Conservation (phyloP, 1,140 invertebrate genomes). For the Anoplolepis gracilipes region DNA sequence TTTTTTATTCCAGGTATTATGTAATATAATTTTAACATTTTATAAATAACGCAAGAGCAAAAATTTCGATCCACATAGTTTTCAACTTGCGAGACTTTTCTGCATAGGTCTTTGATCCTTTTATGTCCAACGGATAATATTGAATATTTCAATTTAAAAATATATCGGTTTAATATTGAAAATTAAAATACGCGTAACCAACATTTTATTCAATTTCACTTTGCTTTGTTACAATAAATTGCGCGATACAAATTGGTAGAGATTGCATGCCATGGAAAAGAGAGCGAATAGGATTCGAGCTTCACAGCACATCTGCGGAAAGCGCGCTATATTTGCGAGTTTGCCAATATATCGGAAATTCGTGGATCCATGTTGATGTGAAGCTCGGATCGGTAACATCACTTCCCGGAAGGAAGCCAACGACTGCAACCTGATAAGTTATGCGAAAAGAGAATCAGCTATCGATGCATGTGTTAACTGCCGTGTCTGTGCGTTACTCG, state of each 20-base stretch:
- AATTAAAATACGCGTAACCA: conserved; percentile 9
- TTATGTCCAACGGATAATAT: background rate
- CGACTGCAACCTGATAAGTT: conserved; percentile 57
- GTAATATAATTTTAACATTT: background rate
- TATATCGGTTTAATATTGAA: conserved; percentile 35
- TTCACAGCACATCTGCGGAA: conserved; percentile 1
- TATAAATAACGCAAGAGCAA: background rate
- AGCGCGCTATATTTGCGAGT: conserved; percentile 23
- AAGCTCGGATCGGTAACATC: background rate
- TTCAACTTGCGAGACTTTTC: background rate
- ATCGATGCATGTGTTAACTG: conserved; percentile 13
- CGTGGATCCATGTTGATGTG: conserved; percentile 1
- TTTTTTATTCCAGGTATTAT: background rate
- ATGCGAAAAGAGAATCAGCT: conserved; percentile 67
- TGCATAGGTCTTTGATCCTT: background rate
- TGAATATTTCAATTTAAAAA: conserved; percentile 3
- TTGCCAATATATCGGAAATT: conserved; percentile 63
- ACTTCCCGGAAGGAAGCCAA: conserved; percentile 30
- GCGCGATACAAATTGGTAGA: conserved; percentile 55
- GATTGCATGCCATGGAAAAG: conserved; percentile 47
- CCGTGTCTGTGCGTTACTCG: conserved; percentile 16
- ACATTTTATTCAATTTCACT: conserved; percentile 29
- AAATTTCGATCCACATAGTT: background rate
- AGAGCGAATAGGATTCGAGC: background rate
- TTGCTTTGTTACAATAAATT: background rate